Conservation (phyloP, 2,888 invertebrate species). For the Torymus texanus region DNA sequence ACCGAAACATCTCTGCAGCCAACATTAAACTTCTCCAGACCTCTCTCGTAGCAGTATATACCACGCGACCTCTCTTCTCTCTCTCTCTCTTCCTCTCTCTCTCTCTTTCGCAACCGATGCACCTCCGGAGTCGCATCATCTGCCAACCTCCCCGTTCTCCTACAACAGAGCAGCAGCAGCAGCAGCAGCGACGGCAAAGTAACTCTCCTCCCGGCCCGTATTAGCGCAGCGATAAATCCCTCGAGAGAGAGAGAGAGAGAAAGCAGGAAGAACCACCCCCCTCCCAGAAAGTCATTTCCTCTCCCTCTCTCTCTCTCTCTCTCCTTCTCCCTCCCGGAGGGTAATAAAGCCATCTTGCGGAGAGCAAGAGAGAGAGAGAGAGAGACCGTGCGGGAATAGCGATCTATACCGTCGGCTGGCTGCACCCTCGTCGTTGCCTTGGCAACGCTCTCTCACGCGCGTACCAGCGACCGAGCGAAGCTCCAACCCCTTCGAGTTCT, state of each 20-base stretch:
- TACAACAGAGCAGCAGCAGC: not conserved
- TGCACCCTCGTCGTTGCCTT: slow-evolving; percentile 58
- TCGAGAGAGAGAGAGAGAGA: not conserved
- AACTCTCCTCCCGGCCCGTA: slow-evolving; percentile 4
- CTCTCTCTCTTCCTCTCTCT: too few species aligned
- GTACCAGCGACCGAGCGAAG: not conserved
- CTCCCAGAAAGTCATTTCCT: slow-evolving; percentile 52
- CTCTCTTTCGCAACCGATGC: not conserved
- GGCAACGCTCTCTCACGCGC: slow-evolving; percentile 62
- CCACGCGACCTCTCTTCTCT: too few species aligned
- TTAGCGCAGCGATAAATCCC: slow-evolving; percentile 53
- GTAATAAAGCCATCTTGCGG: slow-evolving; percentile 75
- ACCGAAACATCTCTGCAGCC: too few species aligned
- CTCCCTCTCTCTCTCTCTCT: slow-evolving; percentile 1
- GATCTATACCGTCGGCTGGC: slow-evolving; percentile 67
- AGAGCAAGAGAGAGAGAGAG: slow-evolving; percentile 57
- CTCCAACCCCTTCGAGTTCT: slow-evolving; percentile 63
- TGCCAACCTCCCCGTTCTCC: not conserved
- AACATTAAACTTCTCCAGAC: too few species aligned
- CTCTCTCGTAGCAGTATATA: too few species aligned
- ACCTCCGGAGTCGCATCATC: not conserved
- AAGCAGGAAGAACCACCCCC: too few species aligned
- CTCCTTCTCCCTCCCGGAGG: slow-evolving; percentile 58
- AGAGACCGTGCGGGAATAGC: slow-evolving; percentile 64
- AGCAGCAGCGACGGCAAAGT: not conserved